Evolutionary conservation across 2,888 invertebrate genomes (phyloP), one percentile per base, ranked within the genome.

Genomic region (Ichneumoninae sp.): DNA sequence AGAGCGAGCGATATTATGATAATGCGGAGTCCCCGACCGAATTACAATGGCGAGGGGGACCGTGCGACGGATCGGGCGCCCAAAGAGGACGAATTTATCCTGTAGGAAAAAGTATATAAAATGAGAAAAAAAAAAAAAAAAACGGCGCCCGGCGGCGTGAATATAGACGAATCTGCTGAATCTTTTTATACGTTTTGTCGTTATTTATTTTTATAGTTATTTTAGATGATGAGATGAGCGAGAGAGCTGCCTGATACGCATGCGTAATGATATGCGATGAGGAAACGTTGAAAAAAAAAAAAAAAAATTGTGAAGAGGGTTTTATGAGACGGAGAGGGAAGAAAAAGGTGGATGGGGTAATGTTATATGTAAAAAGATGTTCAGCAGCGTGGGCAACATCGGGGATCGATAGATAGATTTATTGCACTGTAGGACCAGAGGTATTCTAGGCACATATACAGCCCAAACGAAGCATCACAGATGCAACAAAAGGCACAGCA

Each of bases 1-100:
- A 90, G 89, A 86, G 85, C 86, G 89, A 76, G 85, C 81, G 90
- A 92, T 92, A 93, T 92, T 92, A 92, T 92, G 92, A 89, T 92
- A 92, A 92, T 92, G 75, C 76, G 1, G 68, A 60, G 85, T 88
- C 71, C 81, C 87, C 87, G 88, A 77, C 89, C 88, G 89, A 89
- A 90, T 92, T 90, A 91, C 88, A 89, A 90, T 90, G 87, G 79
- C 50, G 75, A 57, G 57, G 44, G 77, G 60, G 76, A 71, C 22
- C 40, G 16, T 5, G 22, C 33, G 30, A 57, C n/a, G 52, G 63
- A 78, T 36, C 30, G 52, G 70, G 60, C 52, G 74, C 69, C 66
- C 75, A 70, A 83, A 54, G 50, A 63, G 70, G 74, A 74, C 44
- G 26, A 47, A 30, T 7, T 30, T n/a, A 8, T 26, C 44, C 44